A percentile compares a stretch with the other conserved stretches of the same genome.
These are phyloP conservation scores for Pharmacophagus antenor DNA, from an alignment of 2,888 invertebrate species.

Conservation along the genomic window DNA sequence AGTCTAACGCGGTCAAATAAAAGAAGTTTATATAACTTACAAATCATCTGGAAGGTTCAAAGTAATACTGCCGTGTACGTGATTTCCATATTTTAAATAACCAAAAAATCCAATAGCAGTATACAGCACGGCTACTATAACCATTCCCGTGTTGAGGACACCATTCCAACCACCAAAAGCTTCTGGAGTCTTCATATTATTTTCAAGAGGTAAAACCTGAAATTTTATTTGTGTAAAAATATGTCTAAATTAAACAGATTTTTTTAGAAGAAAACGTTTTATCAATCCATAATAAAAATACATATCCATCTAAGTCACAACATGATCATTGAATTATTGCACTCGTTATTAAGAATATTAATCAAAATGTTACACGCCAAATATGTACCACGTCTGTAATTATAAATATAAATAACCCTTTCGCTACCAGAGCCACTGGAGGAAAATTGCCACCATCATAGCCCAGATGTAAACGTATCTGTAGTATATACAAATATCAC, in stretches of 20 bases:
- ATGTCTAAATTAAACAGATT: background rate
- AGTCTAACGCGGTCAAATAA: background rate
- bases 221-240: conserved; percentile 1
- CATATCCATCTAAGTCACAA: too few relatives aligned
- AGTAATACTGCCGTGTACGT: conserved; percentile 91
- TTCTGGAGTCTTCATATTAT: conserved; percentile 93
- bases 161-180: conserved; percentile 92
- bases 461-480: too few relatives aligned
- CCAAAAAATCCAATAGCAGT: conserved; percentile 95
- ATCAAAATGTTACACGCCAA: too few relatives aligned
- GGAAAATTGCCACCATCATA: too few relatives aligned
- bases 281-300: too few relatives aligned
- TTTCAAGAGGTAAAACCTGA: conserved; percentile 92
- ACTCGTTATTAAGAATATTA: too few relatives aligned
- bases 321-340: too few relatives aligned
- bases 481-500: too few relatives aligned
- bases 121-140: conserved; percentile 90
- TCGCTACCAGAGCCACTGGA: too few relatives aligned
- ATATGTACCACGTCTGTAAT: too few relatives aligned
- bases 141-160: conserved; percentile 93
- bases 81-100: conserved; percentile 93
- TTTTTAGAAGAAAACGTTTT: too few relatives aligned
- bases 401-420: too few relatives aligned
- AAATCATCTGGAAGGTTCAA: conserved; percentile 89
- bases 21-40: conserved; percentile 72